Percentiles rank a stretch among this genome's conserved stretches.
Evolutionary conservation across 2,797 vertebrate genomes (phyloP).

Genomic region (Lacerta bilineata): DNA sequence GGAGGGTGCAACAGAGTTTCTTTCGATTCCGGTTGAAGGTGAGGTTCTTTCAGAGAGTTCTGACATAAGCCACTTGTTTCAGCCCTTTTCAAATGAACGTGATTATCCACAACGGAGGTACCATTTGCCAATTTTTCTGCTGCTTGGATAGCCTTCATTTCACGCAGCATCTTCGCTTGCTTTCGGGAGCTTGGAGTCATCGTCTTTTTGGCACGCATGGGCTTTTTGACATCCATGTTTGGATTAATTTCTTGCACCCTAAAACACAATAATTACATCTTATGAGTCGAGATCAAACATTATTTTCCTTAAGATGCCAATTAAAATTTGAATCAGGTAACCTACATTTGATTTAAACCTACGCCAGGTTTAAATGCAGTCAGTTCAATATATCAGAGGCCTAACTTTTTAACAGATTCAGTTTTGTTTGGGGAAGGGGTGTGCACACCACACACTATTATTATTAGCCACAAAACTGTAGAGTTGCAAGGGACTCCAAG

Average conservation of each 20-base stretch:
- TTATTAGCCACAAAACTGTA: too few species aligned
- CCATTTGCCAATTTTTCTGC: constrained; percentile 26
- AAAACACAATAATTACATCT: constrained; percentile 56
- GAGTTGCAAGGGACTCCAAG: too few species aligned
- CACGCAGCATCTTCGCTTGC: constrained; percentile 58
- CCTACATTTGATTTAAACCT: not conserved
- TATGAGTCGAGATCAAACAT: constrained; percentile 4
- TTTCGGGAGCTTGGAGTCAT: constrained; percentile 68
- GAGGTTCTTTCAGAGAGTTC: constrained; percentile 36
- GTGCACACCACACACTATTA: too few species aligned
- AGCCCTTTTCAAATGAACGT: constrained; percentile 15
- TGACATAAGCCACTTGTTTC: constrained; percentile 26
- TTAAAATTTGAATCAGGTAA: not conserved
- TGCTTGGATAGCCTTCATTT: constrained; percentile 43
- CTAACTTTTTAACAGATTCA: not conserved
- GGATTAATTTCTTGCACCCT: constrained; percentile 64
- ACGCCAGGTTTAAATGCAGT: not conserved
- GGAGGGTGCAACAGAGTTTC: constrained; percentile 27
- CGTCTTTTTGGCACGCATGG: constrained; percentile 66
- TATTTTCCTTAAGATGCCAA: too few species aligned
- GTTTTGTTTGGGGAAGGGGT: too few species aligned
- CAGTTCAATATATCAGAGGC: not conserved
- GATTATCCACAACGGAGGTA: constrained; percentile 44
- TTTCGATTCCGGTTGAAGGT: constrained; percentile 30
- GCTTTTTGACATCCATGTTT: constrained; percentile 53